These are phyloP conservation scores for Crotalus helleri DNA, from an alignment of 2,113 vertebrate species.

Conservation along the genomic window DNA sequence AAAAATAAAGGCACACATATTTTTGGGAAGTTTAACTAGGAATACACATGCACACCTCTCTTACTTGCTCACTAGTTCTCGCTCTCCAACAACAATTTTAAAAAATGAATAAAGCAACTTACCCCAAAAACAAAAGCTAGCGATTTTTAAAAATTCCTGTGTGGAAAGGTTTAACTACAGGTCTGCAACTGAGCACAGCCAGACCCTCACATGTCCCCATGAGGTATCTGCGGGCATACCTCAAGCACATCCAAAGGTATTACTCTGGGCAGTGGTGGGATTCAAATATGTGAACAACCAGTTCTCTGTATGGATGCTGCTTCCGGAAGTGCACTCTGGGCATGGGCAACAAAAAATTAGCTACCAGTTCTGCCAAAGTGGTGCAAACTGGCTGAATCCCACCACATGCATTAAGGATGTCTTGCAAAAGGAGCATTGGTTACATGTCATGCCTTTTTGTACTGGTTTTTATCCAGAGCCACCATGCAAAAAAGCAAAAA, in stretches of 20 bases:
- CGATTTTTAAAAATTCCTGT: background rate
- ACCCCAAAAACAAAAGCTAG: background rate
- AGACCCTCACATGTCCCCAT: background rate
- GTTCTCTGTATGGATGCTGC: too few species aligned
- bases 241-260: background rate
- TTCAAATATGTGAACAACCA: too few species aligned
- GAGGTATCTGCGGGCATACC: background rate
- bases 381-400: too few species aligned
- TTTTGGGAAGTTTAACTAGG: background rate
- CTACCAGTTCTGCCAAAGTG: too few species aligned
- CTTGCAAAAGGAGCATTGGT: background rate
- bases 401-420: background rate
- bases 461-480: background rate
- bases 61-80: background rate
- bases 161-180: background rate
- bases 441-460: background rate
- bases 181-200: background rate
- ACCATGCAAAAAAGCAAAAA: background rate
- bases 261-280: background rate
- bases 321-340: too few species aligned
- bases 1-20: background rate
- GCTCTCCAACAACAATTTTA: background rate
- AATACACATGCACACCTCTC: background rate
- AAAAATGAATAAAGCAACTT: background rate
- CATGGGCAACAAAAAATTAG: too few species aligned